Base-by-base conservation (phyloP, 2,797 vertebrate genomes). In the Gymnoscopelus braueri region DNA sequence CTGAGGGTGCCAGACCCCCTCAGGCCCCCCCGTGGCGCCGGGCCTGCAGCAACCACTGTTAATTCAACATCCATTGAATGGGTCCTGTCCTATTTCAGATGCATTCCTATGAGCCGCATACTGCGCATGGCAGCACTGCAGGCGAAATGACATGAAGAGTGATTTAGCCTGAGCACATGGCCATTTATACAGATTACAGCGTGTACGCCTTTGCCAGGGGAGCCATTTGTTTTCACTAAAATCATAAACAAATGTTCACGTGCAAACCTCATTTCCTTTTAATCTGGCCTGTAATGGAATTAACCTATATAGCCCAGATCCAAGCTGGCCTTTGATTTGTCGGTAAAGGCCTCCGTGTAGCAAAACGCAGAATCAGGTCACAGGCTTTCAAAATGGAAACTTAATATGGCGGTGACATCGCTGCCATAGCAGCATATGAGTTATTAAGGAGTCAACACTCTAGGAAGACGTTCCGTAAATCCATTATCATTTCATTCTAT, bases 281-380 rank as follows among this genome's bases (percentile, higher is more conserved):
- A 76, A 85, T 84, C 77, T 78, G 55, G 23, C 52, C 76, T 50
- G 62, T 84, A 73, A 81, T 82, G 73, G 62, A 61, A 83, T 82
- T 78, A 80, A 78, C 6, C 71, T 54, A 75, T 67, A 71, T 69
- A 51, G 79, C 62, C n/a, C 69, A 71, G 4, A 72, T 76, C 69
- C 23, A 59, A 62, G 56, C 60, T 68, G 73, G 39, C 58, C 71
- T 32, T 5, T 83, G 73, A 64, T 67, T 12, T 0, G 14, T 35
- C 35, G 64, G 61, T 53, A 81, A 77, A 78, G 64, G 69, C 51
- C 23, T 59, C 65, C 65, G 3, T 65, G 63, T 63, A 71, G 13
- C 13, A 49, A 49, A 1, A 51, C 39, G 61, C 12, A 65, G 61
- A 61, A 79, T 53, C 56, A 79, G 81, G 76, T 78, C 84, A 77